A percentile compares a stretch with the other conserved stretches of the same genome.
Evolutionary conservation across 2,113 vertebrate species (phyloP).

Genomic region (Ramphastos sulfuratus): DNA sequence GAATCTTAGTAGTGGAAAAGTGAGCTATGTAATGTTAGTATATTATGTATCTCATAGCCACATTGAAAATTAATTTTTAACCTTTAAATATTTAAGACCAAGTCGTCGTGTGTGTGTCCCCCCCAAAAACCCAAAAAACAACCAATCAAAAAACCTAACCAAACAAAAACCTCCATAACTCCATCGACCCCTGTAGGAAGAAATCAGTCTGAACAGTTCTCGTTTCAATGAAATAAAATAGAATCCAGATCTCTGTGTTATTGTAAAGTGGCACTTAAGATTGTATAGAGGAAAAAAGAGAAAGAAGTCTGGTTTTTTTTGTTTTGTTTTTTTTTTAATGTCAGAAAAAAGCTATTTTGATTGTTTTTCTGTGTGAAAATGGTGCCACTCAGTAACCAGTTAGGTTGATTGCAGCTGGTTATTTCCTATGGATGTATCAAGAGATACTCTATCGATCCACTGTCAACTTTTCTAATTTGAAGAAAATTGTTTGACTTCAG

Average conservation of each 20-base stretch:
- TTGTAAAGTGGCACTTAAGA: neutral
- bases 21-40: neutral
- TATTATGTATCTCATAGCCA: slow-evolving; percentile 47
- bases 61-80: slow-evolving; percentile 56
- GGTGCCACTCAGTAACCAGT: neutral
- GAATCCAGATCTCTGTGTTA: neutral
- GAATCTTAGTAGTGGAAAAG: slow-evolving; percentile 33
- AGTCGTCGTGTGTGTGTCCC: neutral
- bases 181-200: neutral
- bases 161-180: neutral
- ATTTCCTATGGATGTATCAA: slow-evolving; percentile 30
- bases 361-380: neutral
- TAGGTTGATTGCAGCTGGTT: neutral
- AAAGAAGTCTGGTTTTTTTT: neutral
- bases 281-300: neutral
- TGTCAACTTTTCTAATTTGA: slow-evolving; percentile 33
- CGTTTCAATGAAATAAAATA: slow-evolving; percentile 32
- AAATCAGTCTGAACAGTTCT: slow-evolving; percentile 25
- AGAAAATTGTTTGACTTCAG: slow-evolving; percentile 54
- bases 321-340: neutral
- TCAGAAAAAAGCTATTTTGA: neutral
- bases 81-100: slow-evolving; percentile 14
- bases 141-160: neutral
- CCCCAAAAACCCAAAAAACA: neutral
- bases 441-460: slow-evolving; percentile 41